phyloP scores from a whole-genome alignment of 2,113 vertebrate species.

The Taxidea taxus region DNA sequence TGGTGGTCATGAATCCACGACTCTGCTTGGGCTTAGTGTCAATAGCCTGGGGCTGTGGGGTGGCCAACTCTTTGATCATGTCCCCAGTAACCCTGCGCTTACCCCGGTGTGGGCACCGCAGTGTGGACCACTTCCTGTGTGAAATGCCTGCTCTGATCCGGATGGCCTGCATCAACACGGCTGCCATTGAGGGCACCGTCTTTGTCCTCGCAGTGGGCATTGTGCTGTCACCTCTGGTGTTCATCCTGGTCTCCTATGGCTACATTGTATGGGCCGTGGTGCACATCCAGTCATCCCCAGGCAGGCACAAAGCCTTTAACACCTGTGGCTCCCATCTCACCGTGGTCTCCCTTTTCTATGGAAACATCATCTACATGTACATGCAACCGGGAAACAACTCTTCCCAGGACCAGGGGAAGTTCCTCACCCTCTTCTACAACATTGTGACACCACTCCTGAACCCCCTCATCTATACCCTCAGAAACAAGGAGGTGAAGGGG shows the following conservation, averaged over 20 bases:
- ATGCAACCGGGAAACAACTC: conserved; percentile 50
- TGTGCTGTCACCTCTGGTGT: conserved; percentile 16
- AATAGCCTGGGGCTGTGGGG: conserved; percentile 25
- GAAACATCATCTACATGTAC: conserved; percentile 72
- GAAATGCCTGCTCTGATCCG: conserved; percentile 65
- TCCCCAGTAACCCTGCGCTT: conserved; percentile 45
- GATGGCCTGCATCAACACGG: conserved; percentile 30
- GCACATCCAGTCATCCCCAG: background rate
- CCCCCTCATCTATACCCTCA: conserved; percentile 48
- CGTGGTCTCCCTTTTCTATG: conserved; percentile 65
- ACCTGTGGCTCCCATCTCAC: conserved; percentile 64
- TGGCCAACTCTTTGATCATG: conserved; percentile 57
- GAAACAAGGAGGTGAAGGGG: conserved; percentile 56
- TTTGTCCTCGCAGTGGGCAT: conserved; percentile 41
- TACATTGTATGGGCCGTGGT: background rate
- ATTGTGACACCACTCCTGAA: conserved; percentile 25
- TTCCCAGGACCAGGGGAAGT: conserved; percentile 46
- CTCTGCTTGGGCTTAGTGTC: conserved; percentile 28
- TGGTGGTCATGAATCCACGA: background rate
- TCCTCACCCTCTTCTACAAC: conserved; percentile 65
- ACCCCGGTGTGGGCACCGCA: background rate
- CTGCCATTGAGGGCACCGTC: background rate
- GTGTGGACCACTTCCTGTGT: conserved; percentile 65
- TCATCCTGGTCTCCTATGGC: conserved; percentile 48
- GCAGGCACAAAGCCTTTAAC: conserved; percentile 31